Evolutionary conservation across 2,113 vertebrate species (phyloP), one percentile per base, ranked within the genome.

Genomic region (Morone chrysops): DNA sequence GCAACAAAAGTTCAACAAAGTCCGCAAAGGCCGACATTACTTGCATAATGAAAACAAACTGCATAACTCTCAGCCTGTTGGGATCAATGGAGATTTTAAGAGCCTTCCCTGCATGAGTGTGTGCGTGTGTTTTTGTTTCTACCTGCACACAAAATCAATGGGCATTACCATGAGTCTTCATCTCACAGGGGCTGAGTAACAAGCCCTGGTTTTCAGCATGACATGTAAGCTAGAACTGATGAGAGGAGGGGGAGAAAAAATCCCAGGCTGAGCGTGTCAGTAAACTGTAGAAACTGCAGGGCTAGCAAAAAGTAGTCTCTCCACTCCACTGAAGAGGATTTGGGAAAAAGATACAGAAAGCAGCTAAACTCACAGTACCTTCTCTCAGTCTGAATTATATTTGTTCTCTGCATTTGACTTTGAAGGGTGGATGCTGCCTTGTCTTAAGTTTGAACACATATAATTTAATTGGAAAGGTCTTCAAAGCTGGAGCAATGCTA

Each of bases 141-240:
- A 82, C 67, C 75, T 57, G 72, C 84, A 61, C 83, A 81, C 75
- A 81, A 89, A 91, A 94, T 94, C 92, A 92, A 90, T 91, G 81
- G 71, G 80, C 85, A 87, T 93, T 91, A 89, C 85, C 85, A 85
- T 66, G 77, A 83, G 86, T 80, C 81, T 87, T 81, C 79, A 91
- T 89, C 82, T 89, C 89, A 67, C 83, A 75, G 77, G 57, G 83
- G 75, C 78, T 86, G 84, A 90, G 77, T 82, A 87, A 87, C 72
- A 87, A 83, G 81, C 63, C 51, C 75, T 71, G 84, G 84, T 84
- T 88, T 92, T 86, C 79, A 84, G 90, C 83, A 69, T 75, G 56
- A 70, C 66, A 72, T 85, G 79, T 67, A 70, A 81, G 77, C 65
- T 75, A 70, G 67, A 78, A 82, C 78, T 84, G 78, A 88, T 75